phyloP scores from a whole-genome alignment of 1,140 invertebrate species.

The Bradysia coprophila region DNA sequence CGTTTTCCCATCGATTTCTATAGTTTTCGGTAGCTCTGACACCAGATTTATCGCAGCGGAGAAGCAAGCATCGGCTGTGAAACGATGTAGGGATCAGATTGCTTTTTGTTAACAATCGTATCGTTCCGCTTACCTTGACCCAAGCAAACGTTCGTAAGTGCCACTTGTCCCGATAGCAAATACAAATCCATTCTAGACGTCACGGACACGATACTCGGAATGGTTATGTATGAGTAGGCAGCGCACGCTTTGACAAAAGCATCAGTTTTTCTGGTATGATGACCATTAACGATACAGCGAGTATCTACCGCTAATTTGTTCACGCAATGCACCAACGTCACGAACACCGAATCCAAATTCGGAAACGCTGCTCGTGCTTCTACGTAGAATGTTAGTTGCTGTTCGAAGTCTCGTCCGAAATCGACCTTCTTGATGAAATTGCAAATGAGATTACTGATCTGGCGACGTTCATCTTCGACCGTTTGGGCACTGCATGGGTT shows the following conservation, averaged over 20 bases:
- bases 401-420: slow-evolving; percentile 73
- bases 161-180: slow-evolving; percentile 71
- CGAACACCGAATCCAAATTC: slow-evolving; percentile 73
- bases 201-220: slow-evolving; percentile 71
- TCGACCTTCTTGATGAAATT: slow-evolving; percentile 59
- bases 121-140: slow-evolving; percentile 67
- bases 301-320: slow-evolving; percentile 61
- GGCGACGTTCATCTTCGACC: slow-evolving; percentile 78
- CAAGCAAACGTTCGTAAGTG: slow-evolving; percentile 74
- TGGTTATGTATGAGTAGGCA: slow-evolving; percentile 88
- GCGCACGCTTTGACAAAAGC: slow-evolving; percentile 85
- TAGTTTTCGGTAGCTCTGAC: slow-evolving; percentile 52
- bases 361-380: slow-evolving; percentile 75
- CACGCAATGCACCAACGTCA: slow-evolving; percentile 70
- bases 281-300: slow-evolving; percentile 47
- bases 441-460: slow-evolving; percentile 68
- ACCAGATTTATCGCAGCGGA: slow-evolving; percentile 70
- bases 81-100: slow-evolving; percentile 11
- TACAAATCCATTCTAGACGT: slow-evolving; percentile 65
- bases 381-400: slow-evolving; percentile 83
- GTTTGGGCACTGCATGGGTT: slow-evolving; percentile 55
- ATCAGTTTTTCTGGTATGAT: slow-evolving; percentile 60
- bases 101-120: slow-evolving; percentile 1
- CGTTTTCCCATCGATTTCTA: slow-evolving; percentile 56
- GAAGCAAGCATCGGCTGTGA: slow-evolving; percentile 88